These are phyloP conservation scores for Andrena marginata DNA, from an alignment of 2,888 invertebrate genomes.

Conservation along the genomic window DNA sequence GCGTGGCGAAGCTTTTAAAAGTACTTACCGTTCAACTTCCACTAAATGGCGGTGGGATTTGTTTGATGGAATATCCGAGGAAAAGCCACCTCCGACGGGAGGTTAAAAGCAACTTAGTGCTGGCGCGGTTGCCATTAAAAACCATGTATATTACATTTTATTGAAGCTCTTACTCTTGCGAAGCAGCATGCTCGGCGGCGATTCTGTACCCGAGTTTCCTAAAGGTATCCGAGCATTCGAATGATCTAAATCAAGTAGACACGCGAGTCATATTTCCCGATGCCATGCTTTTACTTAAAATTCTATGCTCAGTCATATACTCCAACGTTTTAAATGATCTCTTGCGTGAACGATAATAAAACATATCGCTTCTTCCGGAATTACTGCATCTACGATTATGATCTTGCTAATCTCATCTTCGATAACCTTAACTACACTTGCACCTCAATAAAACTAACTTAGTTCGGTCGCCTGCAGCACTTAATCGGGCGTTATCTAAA, in stretches of 20 bases:
- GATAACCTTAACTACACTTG: neutral
- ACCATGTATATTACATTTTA: slow-evolving; percentile 11
- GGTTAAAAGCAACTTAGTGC: slow-evolving; percentile 12
- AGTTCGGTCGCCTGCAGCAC: neutral
- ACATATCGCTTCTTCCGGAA: neutral
- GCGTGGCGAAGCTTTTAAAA: neutral
- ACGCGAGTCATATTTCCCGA: neutral
- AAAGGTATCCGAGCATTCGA: neutral
- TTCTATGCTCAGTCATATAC: neutral
- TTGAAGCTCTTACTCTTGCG: slow-evolving; percentile 9
- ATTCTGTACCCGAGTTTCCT: neutral
- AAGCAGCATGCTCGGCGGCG: neutral
- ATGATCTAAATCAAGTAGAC: neutral
- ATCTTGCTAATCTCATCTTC: neutral
- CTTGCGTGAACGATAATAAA: neutral
- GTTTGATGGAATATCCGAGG: neutral
- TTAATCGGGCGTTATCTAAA: slow-evolving; percentile 2
- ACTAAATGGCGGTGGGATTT: neutral
- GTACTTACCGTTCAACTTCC: neutral
- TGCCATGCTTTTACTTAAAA: neutral
- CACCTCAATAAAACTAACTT: neutral
- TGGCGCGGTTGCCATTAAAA: neutral
- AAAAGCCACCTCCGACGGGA: neutral
- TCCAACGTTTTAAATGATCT: neutral
- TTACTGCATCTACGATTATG: neutral